These are phyloP conservation scores for Tragelaphus imberbis DNA, from an alignment of 2,113 vertebrate genomes.

Conservation along the genomic window DNA sequence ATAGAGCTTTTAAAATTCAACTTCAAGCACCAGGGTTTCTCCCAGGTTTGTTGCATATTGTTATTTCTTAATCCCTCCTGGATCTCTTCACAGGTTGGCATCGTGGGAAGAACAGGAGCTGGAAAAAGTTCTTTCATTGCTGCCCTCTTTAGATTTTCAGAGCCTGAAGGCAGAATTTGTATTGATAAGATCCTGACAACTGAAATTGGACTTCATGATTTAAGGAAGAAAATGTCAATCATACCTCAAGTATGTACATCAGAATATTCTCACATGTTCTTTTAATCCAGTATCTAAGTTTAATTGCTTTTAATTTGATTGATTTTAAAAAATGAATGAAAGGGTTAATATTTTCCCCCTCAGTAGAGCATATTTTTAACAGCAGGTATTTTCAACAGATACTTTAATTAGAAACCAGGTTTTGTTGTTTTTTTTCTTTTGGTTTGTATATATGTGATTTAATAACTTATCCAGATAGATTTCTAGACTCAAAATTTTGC, in stretches of 20 bases:
- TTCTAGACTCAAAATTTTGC: no score
- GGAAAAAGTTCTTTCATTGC: no score
- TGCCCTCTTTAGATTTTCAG: no score
- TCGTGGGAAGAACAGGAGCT: no score
- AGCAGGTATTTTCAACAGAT: neutral
- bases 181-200: neutral
- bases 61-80: no score
- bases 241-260: neutral
- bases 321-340: neutral
- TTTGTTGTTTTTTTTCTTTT: neutral
- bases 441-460: neutral
- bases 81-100: no score
- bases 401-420: neutral
- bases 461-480: no score
- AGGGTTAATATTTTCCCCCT: neutral
- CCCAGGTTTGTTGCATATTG: neutral
- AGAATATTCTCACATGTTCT: neutral
- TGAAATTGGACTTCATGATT: neutral
- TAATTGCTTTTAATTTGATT: neutral
- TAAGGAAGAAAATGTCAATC: neutral
- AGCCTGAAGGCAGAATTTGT: neutral
- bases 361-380: neutral
- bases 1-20: neutral
- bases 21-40: neutral
- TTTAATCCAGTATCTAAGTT: neutral